phyloP scores from a whole-genome alignment of 2,888 invertebrate species.

The Cerceris rybyensis region DNA sequence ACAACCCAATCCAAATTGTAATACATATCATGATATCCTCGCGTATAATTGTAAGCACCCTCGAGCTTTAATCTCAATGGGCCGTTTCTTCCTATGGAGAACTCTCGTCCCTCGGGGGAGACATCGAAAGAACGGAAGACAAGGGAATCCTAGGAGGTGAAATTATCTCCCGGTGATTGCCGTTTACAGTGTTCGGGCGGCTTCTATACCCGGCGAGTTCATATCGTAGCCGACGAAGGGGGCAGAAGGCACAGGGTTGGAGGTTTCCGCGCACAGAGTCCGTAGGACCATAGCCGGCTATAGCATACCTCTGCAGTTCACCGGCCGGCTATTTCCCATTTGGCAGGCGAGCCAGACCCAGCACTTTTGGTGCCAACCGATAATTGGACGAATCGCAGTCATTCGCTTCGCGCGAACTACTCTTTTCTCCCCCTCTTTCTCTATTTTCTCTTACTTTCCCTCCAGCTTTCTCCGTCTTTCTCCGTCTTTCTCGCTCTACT shows the following conservation, averaged over 20 bases:
- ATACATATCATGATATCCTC: neutral
- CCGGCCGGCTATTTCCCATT: conserved; percentile 78
- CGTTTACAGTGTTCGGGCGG: conserved; percentile 62
- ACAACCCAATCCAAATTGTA: neutral
- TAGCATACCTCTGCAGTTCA: conserved; percentile 72
- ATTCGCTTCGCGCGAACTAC: conserved; percentile 75
- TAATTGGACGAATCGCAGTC: conserved; percentile 79
- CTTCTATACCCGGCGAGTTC: conserved; percentile 54
- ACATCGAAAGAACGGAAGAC: conserved; percentile 45
- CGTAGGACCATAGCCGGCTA: conserved; percentile 67
- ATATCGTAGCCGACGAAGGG: conserved; percentile 52
- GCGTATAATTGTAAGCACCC: neutral
- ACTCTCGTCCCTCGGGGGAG: conserved; percentile 28
- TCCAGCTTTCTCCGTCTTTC: conserved; percentile 3
- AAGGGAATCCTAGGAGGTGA: conserved; percentile 57
- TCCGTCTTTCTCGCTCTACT: conserved; percentile 13
- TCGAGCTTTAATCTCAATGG: conserved; percentile 24
- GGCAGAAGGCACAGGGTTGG: conserved; percentile 41
- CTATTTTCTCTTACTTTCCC: conserved; percentile 14
- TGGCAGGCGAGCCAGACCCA: conserved; percentile 79
- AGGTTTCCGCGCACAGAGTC: conserved; percentile 59
- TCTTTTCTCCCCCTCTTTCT: conserved; percentile 50
- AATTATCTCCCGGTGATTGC: conserved; percentile 69
- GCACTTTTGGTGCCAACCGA: conserved; percentile 80
- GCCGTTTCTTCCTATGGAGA: conserved; percentile 16